phyloP scores from a whole-genome alignment of 2,888 invertebrate genomes.

The Elysia crispata region DNA sequence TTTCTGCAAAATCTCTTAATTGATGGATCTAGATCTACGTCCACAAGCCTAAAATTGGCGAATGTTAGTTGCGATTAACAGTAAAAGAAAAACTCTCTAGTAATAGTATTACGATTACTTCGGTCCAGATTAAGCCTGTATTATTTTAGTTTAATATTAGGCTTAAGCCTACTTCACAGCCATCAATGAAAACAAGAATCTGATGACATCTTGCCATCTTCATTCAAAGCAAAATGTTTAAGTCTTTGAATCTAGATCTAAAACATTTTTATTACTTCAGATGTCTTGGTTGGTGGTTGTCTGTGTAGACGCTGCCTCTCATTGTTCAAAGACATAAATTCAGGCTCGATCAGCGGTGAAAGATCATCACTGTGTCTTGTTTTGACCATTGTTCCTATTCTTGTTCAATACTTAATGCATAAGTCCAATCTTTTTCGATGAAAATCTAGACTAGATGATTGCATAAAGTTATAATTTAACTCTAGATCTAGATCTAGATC shows the following conservation, averaged over 20 bases:
- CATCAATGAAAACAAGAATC: too few relatives aligned
- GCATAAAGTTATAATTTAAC: too few relatives aligned
- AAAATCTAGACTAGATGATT: too few relatives aligned
- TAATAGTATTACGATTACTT: too few relatives aligned
- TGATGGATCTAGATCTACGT: conserved; percentile 15
- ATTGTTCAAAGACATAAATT: conserved; percentile 47
- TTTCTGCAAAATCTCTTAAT: too few relatives aligned
- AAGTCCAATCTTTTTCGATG: background rate
- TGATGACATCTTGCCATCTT: too few relatives aligned
- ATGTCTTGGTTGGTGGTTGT: conserved; percentile 16
- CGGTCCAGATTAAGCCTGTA: background rate
- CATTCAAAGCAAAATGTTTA: too few relatives aligned
- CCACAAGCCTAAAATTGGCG: background rate
- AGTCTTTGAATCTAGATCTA: background rate
- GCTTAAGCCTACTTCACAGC: background rate
- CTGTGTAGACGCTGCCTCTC: conserved; percentile 37
- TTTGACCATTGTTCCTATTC: conserved; percentile 61
- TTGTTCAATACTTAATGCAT: conserved; percentile 17
- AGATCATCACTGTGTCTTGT: conserved; percentile 66
- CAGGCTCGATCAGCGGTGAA: conserved; percentile 52
- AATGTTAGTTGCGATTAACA: too few relatives aligned
- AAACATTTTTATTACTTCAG: conserved; percentile 34
- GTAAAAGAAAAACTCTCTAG: background rate
- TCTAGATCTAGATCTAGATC: too few relatives aligned
- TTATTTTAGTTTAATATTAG: background rate